A percentile compares a stretch with the other conserved stretches of the same genome.
Conservation (phyloP, 2,113 vertebrate genomes). For the Sphyrna mokarran region DNA sequence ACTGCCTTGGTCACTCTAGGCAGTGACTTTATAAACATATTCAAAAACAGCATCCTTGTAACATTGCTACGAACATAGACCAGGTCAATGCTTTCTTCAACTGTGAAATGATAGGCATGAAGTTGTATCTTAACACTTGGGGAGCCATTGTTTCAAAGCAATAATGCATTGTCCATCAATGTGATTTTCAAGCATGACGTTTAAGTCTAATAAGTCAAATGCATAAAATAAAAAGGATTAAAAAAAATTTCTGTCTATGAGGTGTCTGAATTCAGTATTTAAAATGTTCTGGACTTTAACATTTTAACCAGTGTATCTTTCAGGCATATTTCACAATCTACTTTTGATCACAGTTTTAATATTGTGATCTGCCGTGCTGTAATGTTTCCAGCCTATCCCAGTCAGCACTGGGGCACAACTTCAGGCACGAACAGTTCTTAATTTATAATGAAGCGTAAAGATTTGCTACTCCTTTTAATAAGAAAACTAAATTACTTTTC, state of each 20-base stretch:
- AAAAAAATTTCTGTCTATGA: neutral
- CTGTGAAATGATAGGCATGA: neutral
- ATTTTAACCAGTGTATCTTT: neutral
- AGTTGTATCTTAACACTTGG: neutral
- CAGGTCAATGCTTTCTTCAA: neutral
- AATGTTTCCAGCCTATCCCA: slow-evolving; percentile 3
- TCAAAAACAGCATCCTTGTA: neutral
- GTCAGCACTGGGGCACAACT: neutral
- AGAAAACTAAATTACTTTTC: slow-evolving; percentile 39
- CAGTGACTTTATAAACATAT: neutral
- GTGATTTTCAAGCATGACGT: neutral
- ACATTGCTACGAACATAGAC: neutral
- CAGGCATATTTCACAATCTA: neutral
- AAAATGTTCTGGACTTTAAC: neutral
- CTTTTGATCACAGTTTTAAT: slow-evolving; percentile 16
- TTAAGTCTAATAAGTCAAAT: neutral
- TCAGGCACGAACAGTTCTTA: slow-evolving; percentile 1
- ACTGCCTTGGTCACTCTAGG: neutral
- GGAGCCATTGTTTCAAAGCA: neutral
- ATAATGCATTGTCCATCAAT: neutral
- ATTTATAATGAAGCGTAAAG: slow-evolving; percentile 38
- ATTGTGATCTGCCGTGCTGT: neutral
- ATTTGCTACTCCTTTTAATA: slow-evolving; percentile 40
- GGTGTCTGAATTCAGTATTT: neutral
- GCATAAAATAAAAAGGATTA: neutral